These are phyloP conservation scores for Bhutanitis thaidina DNA, from an alignment of 2,888 invertebrate species.

Conservation along the genomic window DNA sequence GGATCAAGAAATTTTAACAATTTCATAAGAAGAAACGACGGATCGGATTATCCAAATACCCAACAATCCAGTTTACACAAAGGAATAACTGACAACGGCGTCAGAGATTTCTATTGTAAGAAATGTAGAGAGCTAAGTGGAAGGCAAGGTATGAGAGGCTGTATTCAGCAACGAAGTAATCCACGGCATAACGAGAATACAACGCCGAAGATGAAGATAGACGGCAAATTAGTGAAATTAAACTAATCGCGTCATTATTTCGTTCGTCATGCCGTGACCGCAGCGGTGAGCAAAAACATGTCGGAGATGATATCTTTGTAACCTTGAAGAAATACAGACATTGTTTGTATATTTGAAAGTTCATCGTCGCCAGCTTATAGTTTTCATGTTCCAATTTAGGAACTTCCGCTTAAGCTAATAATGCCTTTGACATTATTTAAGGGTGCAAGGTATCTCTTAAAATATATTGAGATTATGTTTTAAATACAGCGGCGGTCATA, in stretches of 20 bases:
- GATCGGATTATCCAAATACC: constrained; percentile 39
- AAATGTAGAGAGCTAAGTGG: constrained; percentile 57
- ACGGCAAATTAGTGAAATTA: constrained; percentile 74
- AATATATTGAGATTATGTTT: too few species aligned
- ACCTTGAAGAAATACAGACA: constrained; percentile 42
- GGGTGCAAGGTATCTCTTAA: too few species aligned
- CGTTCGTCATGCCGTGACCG: constrained; percentile 48
- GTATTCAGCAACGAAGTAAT: constrained; percentile 41
- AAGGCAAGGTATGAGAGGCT: constrained; percentile 33
- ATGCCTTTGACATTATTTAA: too few species aligned
- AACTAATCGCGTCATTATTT: constrained; percentile 57
- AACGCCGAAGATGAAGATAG: constrained; percentile 63
- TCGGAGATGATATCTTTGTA: constrained; percentile 47
- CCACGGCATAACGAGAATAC: constrained; percentile 51
- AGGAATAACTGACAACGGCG: constrained; percentile 52
- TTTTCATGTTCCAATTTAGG: too few species aligned
- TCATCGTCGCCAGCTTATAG: constrained; percentile 7
- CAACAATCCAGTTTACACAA: constrained; percentile 43
- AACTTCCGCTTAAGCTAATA: too few species aligned
- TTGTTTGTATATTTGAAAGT: constrained; percentile 31
- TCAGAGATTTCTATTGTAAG: constrained; percentile 65
- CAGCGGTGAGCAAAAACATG: constrained; percentile 38
- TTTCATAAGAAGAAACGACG: constrained; percentile 34
- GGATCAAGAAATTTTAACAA: constrained; percentile 35
- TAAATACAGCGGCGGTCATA: too few species aligned